phyloP scores from a whole-genome alignment of 1,140 invertebrate genomes.

The Eriocheir sinensis region DNA sequence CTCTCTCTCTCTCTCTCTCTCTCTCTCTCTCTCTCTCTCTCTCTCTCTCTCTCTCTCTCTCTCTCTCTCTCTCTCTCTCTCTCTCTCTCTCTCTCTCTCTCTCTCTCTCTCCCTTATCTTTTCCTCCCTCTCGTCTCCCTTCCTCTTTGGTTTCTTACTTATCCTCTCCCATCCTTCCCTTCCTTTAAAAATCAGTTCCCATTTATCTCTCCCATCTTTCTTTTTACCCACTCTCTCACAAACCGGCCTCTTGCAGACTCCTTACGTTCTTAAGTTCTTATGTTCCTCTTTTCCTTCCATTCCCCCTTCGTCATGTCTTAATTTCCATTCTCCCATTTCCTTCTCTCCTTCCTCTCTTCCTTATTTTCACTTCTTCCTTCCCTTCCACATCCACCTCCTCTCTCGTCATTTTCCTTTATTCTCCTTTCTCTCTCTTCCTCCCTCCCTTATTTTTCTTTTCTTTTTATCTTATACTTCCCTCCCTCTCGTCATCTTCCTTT shows the following conservation, averaged over 20 bases:
- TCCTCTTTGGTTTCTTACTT: too few relatives aligned
- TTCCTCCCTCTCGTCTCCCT: too few relatives aligned
- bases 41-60: background rate
- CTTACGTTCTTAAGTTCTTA: too few relatives aligned
- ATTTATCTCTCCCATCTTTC: too few relatives aligned
- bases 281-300: background rate
- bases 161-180: too few relatives aligned
- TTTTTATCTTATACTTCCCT: background rate
- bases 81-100: slow-evolving; percentile 1
- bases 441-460: background rate
- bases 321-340: background rate
- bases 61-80: slow-evolving; percentile 27
- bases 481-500: background rate
- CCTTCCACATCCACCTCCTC: background rate
- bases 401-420: background rate
- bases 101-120: background rate
- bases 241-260: too few relatives aligned
- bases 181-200: too few relatives aligned
- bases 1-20: background rate
- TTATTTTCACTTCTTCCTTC: background rate
- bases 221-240: too few relatives aligned
- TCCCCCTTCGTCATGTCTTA: too few relatives aligned
- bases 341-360: background rate
- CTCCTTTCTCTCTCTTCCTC: background rate
- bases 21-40: background rate